Base-by-base conservation (phyloP, 2,113 vertebrate genomes). In the Datnioides undecimradiatus region DNA sequence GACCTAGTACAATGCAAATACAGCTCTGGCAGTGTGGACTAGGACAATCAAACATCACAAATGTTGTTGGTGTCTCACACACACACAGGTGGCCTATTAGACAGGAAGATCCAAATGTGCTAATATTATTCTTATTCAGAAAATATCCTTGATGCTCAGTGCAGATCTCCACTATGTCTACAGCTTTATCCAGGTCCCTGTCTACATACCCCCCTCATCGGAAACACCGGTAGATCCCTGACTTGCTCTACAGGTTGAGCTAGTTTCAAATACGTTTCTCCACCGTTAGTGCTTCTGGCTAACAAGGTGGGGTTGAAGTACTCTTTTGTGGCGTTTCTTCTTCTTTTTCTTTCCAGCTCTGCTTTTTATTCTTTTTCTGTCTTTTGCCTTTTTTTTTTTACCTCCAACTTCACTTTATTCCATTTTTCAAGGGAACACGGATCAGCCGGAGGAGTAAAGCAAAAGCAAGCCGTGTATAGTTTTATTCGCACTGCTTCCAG, bases 201-300 rank as follows among this genome's bases (percentile, higher is more conserved):
- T 58, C 29, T 71, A 6, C 23, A 34, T 3, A 72, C 9, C 4
- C 41, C 34, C 40, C n/a, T 43, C 10, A 14, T 8, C 49, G 59
- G 27, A 43, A 34, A 21, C 12, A 8, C 0, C 52, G 17, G 66
- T 23, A 33, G 2, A 57, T 51, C 27, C 17, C 19, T 14, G 1
- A 78, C 73, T 71, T 14, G 74, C 40, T 73, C 43, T 68, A 75
- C 81, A 63, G 73, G 84, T 87, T 80, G 6, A 76, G 54, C 83
- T 8, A 64, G 72, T 78, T 82, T 17, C 34, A 49, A 64, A 51
- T 45, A 51, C 8, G 34, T 87, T 38, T 49, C 43, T 38, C 16
- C 23, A 40, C 33, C n/a, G 79, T 79, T 51, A 88, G 8, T 52
- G 25, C 40, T 79, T 4, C 31, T 4, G 1, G 41, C 31, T 66